Conservation (phyloP, 2,113 vertebrate genomes). For the Strigops habroptila region DNA sequence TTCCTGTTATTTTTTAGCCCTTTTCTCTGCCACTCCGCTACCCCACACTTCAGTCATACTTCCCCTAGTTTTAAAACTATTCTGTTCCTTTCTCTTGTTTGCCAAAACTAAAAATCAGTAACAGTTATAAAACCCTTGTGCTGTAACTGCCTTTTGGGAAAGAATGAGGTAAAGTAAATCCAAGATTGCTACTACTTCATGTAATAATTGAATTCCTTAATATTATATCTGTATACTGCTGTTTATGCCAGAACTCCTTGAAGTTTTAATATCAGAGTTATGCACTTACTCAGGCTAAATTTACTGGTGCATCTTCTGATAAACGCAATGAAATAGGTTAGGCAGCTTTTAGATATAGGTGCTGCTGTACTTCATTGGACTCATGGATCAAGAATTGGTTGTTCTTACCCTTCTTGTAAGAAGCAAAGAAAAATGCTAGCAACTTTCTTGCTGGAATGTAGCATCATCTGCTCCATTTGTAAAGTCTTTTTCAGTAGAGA, state of each 20-base stretch:
- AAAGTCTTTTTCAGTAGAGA: neutral
- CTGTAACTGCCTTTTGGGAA: neutral
- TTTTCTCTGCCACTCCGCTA: neutral
- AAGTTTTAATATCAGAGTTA: neutral
- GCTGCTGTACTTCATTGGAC: neutral
- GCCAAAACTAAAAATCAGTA: neutral
- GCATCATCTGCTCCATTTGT: neutral
- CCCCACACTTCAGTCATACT: neutral
- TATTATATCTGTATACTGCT: neutral
- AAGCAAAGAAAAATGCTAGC: neutral
- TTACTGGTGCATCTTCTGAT: neutral
- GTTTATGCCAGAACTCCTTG: neutral
- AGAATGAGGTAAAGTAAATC: neutral
- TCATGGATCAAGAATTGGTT: neutral
- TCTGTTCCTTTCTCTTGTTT: neutral
- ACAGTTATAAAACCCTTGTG: rapidly evolving
- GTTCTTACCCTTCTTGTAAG: neutral
- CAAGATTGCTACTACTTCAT: neutral
- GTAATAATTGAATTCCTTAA: neutral
- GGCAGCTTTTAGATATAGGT: neutral
- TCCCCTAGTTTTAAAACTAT: neutral
- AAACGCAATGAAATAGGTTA: neutral
- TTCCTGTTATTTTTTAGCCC: neutral
- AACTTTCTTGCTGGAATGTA: neutral
- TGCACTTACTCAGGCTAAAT: neutral